Conservation (phyloP, 2,113 vertebrate genomes). For the Todiramphus saurophagus region DNA sequence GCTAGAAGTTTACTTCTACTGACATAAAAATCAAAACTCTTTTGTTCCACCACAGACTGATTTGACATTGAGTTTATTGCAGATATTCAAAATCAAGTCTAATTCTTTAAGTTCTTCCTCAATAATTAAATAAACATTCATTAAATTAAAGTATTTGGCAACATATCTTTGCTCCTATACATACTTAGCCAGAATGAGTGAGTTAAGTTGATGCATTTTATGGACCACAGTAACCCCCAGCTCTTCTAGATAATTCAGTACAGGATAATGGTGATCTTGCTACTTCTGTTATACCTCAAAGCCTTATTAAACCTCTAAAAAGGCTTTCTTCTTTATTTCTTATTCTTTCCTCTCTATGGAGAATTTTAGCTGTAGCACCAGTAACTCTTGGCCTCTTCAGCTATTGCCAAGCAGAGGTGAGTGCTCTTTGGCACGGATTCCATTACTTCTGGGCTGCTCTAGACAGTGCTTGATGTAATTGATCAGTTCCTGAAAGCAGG, state of each 20-base stretch:
- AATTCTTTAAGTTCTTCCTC: neutral
- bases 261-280: neutral
- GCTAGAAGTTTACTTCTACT: neutral
- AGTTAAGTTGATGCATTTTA: neutral
- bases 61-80: neutral
- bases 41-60: neutral
- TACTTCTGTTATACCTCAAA: neutral
- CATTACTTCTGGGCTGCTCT: neutral
- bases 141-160: neutral
- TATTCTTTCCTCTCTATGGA: neutral
- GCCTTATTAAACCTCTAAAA: neutral
- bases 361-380: neutral
- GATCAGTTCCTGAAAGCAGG: neutral
- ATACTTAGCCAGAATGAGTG: neutral
- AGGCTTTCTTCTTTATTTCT: neutral
- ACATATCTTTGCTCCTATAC: neutral
- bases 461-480: neutral
- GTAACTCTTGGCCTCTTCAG: neutral
- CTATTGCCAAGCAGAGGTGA: neutral
- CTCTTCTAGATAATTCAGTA: neutral
- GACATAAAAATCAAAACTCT: neutral
- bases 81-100: neutral
- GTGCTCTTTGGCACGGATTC: neutral
- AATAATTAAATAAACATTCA: neutral
- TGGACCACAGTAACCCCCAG: neutral